Evolutionary conservation across 2,113 vertebrate genomes (phyloP), one percentile per base, ranked within the genome.

Genomic region (Passer domesticus): DNA sequence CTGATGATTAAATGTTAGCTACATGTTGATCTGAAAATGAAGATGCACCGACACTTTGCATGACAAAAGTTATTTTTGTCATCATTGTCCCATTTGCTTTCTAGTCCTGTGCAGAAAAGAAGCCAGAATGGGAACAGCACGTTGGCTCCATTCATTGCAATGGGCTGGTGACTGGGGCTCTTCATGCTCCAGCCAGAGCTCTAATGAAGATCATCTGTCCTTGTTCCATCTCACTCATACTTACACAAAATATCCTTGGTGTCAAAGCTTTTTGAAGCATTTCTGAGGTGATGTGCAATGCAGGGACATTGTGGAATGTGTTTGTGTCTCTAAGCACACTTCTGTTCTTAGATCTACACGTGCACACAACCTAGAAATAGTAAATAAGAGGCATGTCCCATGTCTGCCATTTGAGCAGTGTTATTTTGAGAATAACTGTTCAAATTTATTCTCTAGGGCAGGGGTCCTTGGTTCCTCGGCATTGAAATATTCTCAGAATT

Each of bases 401-500:
- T 58, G 50, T 76, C 94, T 96, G 81, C 69, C 87, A 53, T 58
- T 76, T 93, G 58, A 94, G 87, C 63, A 49, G 44, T 81, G 52
- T 90, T 94, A 69, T 91, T 89, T 83, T 31, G 31, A 96, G 89
- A 96, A 93, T 90, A 97, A 96, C 85, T 96, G 17, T 58, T 91
- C 95, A 94, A 96, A 97, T 98, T 97, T 98, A 97, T 97, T 91
- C 11, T 14, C 77, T n/a, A 80, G 96, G 97, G 93, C 96, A 96
- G 91, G 83, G 95, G 80, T 95, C 92, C 74, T 84, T 88, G 46
- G 90, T 96, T 97, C 83, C 87, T 95, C 7, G 2, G 67, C 62
- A 77, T 43, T 92, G 91, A 98, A 97, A 95, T 95, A 97, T 93
- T 96, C 96, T 94, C 96, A 97, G 92, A 97, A 97, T 95, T 97